Evolutionary conservation across 2,113 vertebrate genomes (phyloP), one percentile per base, ranked within the genome.

Genomic region (Sphyrna mokarran): DNA sequence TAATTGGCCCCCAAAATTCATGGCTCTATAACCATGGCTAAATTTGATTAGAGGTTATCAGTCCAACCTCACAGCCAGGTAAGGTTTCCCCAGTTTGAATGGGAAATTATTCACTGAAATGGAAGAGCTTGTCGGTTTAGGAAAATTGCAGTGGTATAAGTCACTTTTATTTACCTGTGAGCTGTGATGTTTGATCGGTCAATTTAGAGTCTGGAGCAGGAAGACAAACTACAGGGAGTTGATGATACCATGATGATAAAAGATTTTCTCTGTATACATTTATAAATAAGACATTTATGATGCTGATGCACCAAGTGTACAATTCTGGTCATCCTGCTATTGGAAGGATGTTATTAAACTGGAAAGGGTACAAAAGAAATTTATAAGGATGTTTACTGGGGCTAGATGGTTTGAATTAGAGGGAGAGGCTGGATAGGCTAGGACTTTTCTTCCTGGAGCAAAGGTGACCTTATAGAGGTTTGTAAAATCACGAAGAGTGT

Each of bases 71-170:
- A 40, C 63, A 94, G 63, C 2, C 6, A 94, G 22, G 93, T 40
- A 37, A 63, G 11, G 87, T 91, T n/a, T 91, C 29, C 58, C 87
- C 54, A 63, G 0, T 63, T 61, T 91, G 87, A 91, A 91, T 91
- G 87, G 87, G 69, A n/a, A 70, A 43, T 48, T 94, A 94, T 70
- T 90, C 87, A 90, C 63, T 90, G 61, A 63, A 63, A 91, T 63
- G 4, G 5, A 14, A 70, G n/a, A 70, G 66, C 22, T 70, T 9
- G 37, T 94, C 66, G 43, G 43, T 94, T 68, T 70, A 70, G 20
- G 14, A 70, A 48, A 94, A 48, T 20, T 94, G 40, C 93, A 43
- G n/a, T 63, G 70, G 68, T 48, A 26, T 43, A n/a, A 33, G 87
- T 91, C 58, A 91, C 58, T 63, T 91, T 29, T 91, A 58, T 63